Conservation (phyloP, 2,797 vertebrate species). For the Pseudochromis fuscus region DNA sequence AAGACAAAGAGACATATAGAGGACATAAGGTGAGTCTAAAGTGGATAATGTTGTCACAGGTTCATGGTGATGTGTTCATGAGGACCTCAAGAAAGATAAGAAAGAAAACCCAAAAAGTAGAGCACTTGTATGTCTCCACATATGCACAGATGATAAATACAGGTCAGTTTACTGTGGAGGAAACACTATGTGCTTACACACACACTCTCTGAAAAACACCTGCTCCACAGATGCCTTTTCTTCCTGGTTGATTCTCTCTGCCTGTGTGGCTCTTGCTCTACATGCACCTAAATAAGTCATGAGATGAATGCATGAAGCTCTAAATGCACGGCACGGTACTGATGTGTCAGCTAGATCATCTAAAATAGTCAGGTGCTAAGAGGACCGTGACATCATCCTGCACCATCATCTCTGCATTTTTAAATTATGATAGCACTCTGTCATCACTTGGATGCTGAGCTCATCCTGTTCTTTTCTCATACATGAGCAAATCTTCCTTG, state of each 20-base stretch:
- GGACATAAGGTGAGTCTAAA: not conserved
- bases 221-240: conserved; percentile 34
- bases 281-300: conserved; percentile 41
- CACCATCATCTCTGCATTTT: conserved; percentile 17
- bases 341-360: conserved; percentile 34
- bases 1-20: not conserved
- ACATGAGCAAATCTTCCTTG: not conserved
- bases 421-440: conserved; percentile 21
- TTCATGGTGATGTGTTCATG: not conserved
- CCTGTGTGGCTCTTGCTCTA: conserved; percentile 25
- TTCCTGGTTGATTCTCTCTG: conserved; percentile 12
- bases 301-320: conserved; percentile 26
- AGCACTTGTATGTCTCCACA: conserved; percentile 2
- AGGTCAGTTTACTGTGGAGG: conserved; percentile 5
- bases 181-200: conserved; percentile 35
- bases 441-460: conserved; percentile 13
- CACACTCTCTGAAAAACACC: conserved; percentile 32
- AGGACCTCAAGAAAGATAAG: not conserved
- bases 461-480: conserved; percentile 1
- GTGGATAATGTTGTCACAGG: not conserved
- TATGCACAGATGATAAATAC: not conserved
- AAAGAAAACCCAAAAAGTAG: too few relatives aligned
- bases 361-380: not conserved
- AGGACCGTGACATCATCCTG: conserved; percentile 15
- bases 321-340: not conserved